Conservation (phyloP, 2,888 invertebrate genomes). For the Galeruca laticollis region DNA sequence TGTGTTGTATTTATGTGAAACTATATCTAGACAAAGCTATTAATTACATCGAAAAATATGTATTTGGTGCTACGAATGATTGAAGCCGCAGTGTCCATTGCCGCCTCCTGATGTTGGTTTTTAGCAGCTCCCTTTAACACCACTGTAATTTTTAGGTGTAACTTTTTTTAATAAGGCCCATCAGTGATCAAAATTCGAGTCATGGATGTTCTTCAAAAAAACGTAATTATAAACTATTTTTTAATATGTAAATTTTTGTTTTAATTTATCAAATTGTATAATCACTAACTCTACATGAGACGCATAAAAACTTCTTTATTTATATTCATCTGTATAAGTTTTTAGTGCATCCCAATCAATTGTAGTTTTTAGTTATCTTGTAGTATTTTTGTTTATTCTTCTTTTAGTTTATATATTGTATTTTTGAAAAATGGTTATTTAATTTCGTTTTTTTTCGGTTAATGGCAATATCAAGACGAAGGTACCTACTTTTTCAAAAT, state of each 20-base stretch:
- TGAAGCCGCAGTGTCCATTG: background rate
- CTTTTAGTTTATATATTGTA: background rate
- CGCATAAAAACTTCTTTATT: background rate
- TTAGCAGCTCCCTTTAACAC: slow-evolving; percentile 21
- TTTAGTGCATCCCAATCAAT: background rate
- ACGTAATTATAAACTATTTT: slow-evolving; percentile 58
- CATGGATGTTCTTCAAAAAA: slow-evolving; percentile 63
- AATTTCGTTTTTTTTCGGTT: background rate
- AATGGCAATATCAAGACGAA: slow-evolving; percentile 8
- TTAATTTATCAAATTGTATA: background rate
- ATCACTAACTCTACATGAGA: background rate
- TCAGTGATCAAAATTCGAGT: slow-evolving; percentile 55
- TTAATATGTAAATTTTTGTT: slow-evolving; percentile 39
- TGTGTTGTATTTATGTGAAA: too few relatives aligned
- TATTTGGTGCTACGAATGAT: background rate
- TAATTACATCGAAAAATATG: background rate
- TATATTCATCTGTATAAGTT: background rate
- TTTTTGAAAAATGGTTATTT: slow-evolving; percentile 2
- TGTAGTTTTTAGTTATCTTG: background rate
- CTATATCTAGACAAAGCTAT: background rate
- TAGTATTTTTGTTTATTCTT: background rate
- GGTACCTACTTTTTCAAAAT: too few relatives aligned
- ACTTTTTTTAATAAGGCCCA: slow-evolving; percentile 54
- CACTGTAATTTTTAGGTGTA: slow-evolving; percentile 59
- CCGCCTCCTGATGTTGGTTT: slow-evolving; percentile 36